These are phyloP conservation scores for Erethizon dorsatum DNA, from an alignment of 2,797 vertebrate genomes.

Conservation along the genomic window DNA sequence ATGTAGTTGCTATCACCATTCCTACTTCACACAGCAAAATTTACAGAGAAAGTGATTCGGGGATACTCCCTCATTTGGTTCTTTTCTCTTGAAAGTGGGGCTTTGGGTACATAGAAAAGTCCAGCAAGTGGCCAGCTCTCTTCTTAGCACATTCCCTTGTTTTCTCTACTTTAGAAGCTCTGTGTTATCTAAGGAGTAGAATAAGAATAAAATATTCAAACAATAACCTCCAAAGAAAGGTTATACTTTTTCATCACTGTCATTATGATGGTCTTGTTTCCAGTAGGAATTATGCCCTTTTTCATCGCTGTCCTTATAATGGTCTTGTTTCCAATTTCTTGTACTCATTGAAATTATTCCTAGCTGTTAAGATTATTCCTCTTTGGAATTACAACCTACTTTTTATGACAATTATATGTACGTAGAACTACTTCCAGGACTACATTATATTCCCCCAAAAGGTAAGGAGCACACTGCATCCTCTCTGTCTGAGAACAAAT, in stretches of 20 bases:
- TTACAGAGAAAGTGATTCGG: background rate
- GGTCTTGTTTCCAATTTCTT: background rate
- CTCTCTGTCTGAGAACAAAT: background rate
- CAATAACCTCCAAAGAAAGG: background rate
- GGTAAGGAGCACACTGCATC: background rate
- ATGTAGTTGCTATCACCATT: background rate
- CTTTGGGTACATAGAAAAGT: background rate
- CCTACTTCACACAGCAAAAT: background rate
- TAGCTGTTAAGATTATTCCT: background rate
- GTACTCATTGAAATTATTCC: constrained; percentile 14
- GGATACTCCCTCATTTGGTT: background rate
- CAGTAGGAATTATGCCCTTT: background rate
- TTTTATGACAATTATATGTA: background rate
- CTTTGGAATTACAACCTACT: constrained; percentile 16
- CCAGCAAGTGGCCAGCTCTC: background rate
- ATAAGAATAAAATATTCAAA: constrained; percentile 6
- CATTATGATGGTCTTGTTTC: background rate
- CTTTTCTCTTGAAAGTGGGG: background rate
- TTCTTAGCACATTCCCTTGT: background rate
- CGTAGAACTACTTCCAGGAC: background rate
- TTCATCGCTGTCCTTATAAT: background rate
- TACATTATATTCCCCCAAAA: background rate
- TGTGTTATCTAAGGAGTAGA: constrained; percentile 22
- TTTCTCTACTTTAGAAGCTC: constrained; percentile 43
- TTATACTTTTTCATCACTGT: background rate